These are phyloP conservation scores for Zootoca vivipara DNA, from an alignment of 2,113 vertebrate species.

Conservation along the genomic window DNA sequence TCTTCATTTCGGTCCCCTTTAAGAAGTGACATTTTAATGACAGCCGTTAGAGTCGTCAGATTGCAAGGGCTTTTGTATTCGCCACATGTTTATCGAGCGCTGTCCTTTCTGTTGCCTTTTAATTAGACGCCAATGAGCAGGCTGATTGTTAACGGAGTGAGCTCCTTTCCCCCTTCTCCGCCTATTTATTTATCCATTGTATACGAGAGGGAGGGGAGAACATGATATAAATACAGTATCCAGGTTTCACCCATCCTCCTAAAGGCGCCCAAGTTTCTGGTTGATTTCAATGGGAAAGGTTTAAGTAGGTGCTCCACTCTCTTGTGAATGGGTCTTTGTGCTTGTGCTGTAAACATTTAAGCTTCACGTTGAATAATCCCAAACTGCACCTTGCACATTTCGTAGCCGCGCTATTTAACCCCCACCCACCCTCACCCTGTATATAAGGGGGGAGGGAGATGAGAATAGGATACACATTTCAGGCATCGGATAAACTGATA, in stretches of 20 bases:
- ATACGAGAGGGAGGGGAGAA: not conserved
- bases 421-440: not conserved
- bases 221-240: too few species aligned
- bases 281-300: not conserved
- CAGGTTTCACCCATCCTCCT: not conserved
- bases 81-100: not conserved
- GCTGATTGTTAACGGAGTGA: not conserved
- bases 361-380: not conserved
- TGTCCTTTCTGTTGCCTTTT: constrained; percentile 54
- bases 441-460: not conserved
- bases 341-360: not conserved
- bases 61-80: not conserved
- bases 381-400: not conserved
- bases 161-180: too few species aligned
- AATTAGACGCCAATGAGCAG: constrained; percentile 28
- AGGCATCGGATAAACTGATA: not conserved
- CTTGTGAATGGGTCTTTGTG: too few species aligned
- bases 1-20: not conserved
- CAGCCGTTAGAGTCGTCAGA: not conserved
- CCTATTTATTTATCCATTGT: not conserved
- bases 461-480: not conserved
- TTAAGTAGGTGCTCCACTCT: not conserved
- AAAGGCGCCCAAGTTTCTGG: not conserved
- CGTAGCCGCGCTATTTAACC: not conserved
- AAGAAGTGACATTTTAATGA: not conserved